Base-by-base conservation (phyloP, 2,888 invertebrate species). In the Nemapogon koenigi region DNA sequence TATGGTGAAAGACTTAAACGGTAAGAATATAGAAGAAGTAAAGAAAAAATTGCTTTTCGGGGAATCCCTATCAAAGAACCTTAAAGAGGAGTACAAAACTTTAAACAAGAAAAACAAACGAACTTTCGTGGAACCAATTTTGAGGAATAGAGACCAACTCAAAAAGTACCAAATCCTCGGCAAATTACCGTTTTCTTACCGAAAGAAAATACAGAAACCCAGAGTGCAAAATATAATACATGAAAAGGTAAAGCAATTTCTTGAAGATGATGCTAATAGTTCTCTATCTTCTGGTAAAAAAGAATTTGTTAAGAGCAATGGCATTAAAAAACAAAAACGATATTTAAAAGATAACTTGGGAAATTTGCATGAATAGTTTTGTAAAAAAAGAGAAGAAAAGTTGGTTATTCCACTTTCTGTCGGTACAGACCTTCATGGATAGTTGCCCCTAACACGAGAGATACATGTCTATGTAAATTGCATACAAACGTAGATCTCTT, bases 321-420 rank as follows among this genome's bases (percentile, higher is more conserved):
- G 29, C 28, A 39, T 39, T 16, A 41, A 41, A 41, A 41, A 41
- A 18, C 38, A 41, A 29, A 38, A 39, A 18, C 41, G 39, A 11
- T 37, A 39, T 27, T 30, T 41, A 15, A 35, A 16, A 30, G 41
- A 39, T 25, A 27, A 27, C 28, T 6, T 27, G 13, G 13, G 13
- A 27, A 27, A 27, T n/a, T 27, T 6, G 13, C 28, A 27, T 27
- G 4, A 6, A 4, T 11, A 27, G n/a, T 27, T 11, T n/a, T 27
- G 28, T n/a, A 22, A 22, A 22, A 14, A n/a, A n/a, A 4, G 13
- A 18, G 4, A 14, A 4, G n/a, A 4, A 4, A 14, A 13, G 13
- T 6, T 4, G 4, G 4, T 4, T 27, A 4, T 6, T 27, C 6
- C 4, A 14, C 13, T 4, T 6, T 27, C 13, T 27, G 28, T n/a